Base-by-base conservation (phyloP, 2,888 invertebrate species). In the Sinopyrophorus schimmeli region DNA sequence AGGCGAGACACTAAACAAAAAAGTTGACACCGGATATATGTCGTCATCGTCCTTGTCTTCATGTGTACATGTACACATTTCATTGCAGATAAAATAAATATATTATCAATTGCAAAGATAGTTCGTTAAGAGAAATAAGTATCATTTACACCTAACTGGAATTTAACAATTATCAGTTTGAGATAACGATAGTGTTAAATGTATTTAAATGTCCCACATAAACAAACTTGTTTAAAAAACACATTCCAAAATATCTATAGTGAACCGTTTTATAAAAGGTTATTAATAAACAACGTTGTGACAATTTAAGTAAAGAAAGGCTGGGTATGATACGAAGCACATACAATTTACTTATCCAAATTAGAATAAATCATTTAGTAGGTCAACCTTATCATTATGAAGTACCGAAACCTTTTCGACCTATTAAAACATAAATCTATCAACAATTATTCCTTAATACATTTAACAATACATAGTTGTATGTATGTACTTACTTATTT, bases 11-110 rank as follows among this genome's bases (percentile, higher is more conserved):
- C 23, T 44, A 52, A 57, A 59, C 57, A 60, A 60, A 59, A 59
- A 59, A 54, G 55, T 55, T 59, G 54, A 59, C 56, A 60, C 60
- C 61, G 61, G 61, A 61, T 61, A 60, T 61, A 54, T 59, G 60
- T 59, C 59, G 60, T 61, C 61, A 61, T 40, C 56, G 53, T 50
- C 55, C 55, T 57, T 57, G 53, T 42, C 50, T 55, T 51, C 52
- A 54, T 48, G 53, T 53, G 53, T 40, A 44, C 42, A 44, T 53
- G 53, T 40, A 44, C 42, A 44, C 40, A 44, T 32, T 44, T 38
- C 38, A 44, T 48, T 44, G 39, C 44, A 39, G 27, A 47, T 52
- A 39, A 23, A 26, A 34, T 31, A 35, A 24, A 42, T 38, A 31
- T 23, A 15, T 27, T 39, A 42, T 42, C 35, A 42, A 48, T 47